A percentile compares a stretch with the other conserved stretches of the same genome.
phyloP scores from a whole-genome alignment of 2,888 invertebrate genomes.

The Drosophila dives region DNA sequence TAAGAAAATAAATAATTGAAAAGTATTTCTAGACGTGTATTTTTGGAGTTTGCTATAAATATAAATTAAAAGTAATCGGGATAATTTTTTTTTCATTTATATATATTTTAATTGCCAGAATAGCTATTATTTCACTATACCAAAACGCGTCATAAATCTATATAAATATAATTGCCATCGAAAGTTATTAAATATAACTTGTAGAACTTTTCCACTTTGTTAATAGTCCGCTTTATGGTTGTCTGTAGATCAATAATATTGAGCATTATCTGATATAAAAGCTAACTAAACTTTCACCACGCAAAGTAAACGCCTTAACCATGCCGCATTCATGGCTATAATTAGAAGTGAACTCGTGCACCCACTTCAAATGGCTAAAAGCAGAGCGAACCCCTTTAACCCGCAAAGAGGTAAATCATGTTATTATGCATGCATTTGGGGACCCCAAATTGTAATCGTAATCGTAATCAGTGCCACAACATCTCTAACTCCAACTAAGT shows the following conservation, averaged over 20 bases:
- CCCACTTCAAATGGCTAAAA: slow-evolving; percentile 44
- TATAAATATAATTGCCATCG: neutral
- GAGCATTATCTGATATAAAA: slow-evolving; percentile 29
- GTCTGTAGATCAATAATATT: slow-evolving; percentile 8
- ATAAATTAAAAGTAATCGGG: neutral
- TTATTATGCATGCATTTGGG: slow-evolving; percentile 49
- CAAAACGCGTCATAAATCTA: neutral
- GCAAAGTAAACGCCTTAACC: slow-evolving; percentile 19
- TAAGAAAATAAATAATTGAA: neutral
- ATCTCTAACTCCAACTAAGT: slow-evolving; percentile 40
- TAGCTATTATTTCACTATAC: neutral
- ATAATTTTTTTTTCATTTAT: too few species aligned
- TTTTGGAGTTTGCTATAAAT: neutral
- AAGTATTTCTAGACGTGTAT: neutral
- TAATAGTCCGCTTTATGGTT: slow-evolving; percentile 6
- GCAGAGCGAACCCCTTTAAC: slow-evolving; percentile 26
- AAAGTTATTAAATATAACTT: slow-evolving; percentile 1
- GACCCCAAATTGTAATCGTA: slow-evolving; percentile 8
- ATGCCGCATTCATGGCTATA: slow-evolving; percentile 38
- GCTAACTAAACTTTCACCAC: slow-evolving; percentile 34
- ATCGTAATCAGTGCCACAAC: slow-evolving; percentile 30
- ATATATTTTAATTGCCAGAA: too few species aligned
- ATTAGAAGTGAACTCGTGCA: slow-evolving; percentile 34
- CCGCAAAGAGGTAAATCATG: slow-evolving; percentile 31
- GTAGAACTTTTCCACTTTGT: slow-evolving; percentile 10